Evolutionary conservation across 2,113 vertebrate genomes (phyloP).

Genomic region (Caranx melampygus): DNA sequence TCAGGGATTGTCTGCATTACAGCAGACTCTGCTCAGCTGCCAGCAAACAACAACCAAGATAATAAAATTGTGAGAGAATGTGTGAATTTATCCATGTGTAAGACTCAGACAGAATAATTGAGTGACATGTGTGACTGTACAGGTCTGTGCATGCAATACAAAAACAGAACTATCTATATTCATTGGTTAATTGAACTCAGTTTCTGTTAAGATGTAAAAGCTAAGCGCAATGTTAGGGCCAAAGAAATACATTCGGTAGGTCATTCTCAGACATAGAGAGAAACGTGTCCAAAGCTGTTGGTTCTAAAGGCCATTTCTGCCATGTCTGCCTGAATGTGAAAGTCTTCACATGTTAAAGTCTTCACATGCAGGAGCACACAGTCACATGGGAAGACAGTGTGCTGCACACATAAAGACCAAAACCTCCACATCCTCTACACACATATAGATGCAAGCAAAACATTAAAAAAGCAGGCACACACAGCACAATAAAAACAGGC

Average conservation of each 20-base stretch:
- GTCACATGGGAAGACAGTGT: background rate
- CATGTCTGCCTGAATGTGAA: too few relatives aligned
- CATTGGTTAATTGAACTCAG: background rate
- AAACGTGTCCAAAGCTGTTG: too few relatives aligned
- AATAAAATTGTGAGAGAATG: background rate
- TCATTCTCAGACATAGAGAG: background rate
- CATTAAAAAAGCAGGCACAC: background rate
- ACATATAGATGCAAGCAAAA: background rate
- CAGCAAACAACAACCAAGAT: background rate
- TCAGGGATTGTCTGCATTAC: background rate
- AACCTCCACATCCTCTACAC: background rate
- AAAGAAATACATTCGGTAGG: background rate
- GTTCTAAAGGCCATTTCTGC: too few relatives aligned
- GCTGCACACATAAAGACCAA: background rate
- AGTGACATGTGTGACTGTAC: background rate
- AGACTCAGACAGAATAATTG: background rate
- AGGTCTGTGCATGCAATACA: background rate
- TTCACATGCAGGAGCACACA: background rate
- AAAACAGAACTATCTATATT: background rate
- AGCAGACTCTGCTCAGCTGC: background rate
- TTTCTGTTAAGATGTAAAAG: background rate
- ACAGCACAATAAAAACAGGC: constrained; percentile 11
- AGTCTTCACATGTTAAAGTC: background rate
- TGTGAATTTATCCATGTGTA: background rate
- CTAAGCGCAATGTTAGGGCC: background rate